Percentiles rank a stretch among this genome's conserved stretches.
phyloP scores from a whole-genome alignment of 2,113 vertebrate species.

The Toxostoma redivivum region DNA sequence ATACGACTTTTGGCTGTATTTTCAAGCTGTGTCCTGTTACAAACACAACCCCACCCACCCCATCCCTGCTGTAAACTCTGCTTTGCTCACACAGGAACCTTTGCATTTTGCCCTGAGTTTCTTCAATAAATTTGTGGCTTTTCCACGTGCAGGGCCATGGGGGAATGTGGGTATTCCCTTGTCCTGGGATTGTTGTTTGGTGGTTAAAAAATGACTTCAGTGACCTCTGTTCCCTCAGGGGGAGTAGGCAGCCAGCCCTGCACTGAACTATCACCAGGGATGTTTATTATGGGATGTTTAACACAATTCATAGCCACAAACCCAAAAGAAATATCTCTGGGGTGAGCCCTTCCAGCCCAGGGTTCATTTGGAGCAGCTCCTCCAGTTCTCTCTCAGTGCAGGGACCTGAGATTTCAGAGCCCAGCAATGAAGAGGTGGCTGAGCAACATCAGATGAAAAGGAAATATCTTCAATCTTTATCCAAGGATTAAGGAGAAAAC shows the following conservation, averaged over 20 bases:
- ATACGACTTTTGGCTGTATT: background rate
- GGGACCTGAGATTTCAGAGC: background rate
- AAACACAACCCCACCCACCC: accelerated
- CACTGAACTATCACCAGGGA: background rate
- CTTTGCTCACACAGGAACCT: background rate
- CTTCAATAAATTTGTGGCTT: background rate
- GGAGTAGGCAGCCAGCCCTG: background rate
- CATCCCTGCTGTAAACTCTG: background rate
- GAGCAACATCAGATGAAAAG: background rate
- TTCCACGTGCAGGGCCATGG: accelerated
- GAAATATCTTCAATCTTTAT: background rate
- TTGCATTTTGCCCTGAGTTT: background rate
- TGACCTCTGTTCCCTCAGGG: background rate
- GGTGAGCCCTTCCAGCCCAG: background rate
- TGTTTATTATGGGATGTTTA: background rate
- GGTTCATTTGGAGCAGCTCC: background rate
- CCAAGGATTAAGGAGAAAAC: background rate
- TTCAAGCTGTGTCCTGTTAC: background rate
- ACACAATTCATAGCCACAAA: background rate
- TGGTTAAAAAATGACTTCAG: background rate
- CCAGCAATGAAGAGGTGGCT: background rate
- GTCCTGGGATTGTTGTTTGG: background rate
- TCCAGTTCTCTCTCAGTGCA: background rate
- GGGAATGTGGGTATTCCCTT: background rate
- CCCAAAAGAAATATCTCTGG: background rate